phyloP scores from a whole-genome alignment of 2,113 vertebrate genomes.

The Eretmochelys imbricata region DNA sequence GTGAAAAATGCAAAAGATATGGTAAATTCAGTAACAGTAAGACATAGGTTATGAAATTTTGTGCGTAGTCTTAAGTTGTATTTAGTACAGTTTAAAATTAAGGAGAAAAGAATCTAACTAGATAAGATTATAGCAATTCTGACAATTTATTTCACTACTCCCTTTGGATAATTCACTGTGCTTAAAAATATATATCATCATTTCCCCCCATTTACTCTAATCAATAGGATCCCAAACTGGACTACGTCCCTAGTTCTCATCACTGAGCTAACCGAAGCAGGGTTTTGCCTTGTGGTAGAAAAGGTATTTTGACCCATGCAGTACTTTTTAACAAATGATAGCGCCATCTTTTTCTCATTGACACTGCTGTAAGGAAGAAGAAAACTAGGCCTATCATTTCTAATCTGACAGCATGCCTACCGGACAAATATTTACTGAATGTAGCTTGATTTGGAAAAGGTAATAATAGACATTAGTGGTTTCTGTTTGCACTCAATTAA shows the following conservation, averaged over 20 bases:
- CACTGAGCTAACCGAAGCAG: neutral
- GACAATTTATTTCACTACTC: neutral
- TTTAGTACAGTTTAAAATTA: neutral
- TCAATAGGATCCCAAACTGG: too few relatives aligned
- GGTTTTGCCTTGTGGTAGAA: neutral
- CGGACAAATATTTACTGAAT: neutral
- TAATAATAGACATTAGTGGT: neutral
- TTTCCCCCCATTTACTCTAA: neutral
- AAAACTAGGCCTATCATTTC: neutral
- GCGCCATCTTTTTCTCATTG: neutral
- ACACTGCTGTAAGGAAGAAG: neutral
- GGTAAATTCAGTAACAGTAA: neutral
- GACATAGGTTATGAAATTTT: neutral
- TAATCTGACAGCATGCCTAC: neutral
- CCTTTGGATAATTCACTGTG: neutral
- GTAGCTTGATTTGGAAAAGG: neutral
- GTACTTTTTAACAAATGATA: neutral
- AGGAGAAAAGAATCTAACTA: neutral
- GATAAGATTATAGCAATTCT: neutral
- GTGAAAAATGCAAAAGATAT: neutral
- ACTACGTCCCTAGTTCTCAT: neutral
- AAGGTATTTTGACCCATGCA: neutral
- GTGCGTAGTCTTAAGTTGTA: neutral
- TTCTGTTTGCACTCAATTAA: neutral
- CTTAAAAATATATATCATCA: neutral